Base-by-base conservation (phyloP, 2,888 invertebrate species). In the Andrena camellia region DNA sequence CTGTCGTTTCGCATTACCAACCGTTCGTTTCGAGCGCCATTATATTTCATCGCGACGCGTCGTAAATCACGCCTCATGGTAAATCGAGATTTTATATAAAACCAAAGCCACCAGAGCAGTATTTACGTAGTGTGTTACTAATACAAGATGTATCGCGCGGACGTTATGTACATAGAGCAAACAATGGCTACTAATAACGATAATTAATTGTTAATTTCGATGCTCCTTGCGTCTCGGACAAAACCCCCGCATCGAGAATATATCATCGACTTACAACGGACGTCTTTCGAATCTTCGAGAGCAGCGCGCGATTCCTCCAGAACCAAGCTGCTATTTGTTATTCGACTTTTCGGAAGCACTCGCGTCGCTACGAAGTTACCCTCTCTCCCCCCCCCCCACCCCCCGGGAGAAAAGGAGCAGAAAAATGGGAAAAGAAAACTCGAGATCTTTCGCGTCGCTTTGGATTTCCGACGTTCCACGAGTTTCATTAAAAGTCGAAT, bases 141-240 rank as follows among this genome's bases (percentile, higher is more conserved):
- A 13, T 20, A 31, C 68, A 62, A 7, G 33, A 80, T 10, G 20
- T 81, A 68, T 71, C 60, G 59, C 42, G 42, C 3, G 77, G 77
- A 60, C 35, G 26, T 73, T 78, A 64, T 84, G 78, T 81, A 88
- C 42, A 88, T 88, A 88, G 71, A 75, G 79, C 62, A 68, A 88
- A 90, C 81, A 86, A 89, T 86, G 90, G 90, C 90, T 90, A 88
- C 90, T 87, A 90, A 88, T 86, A 84, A 88, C 71, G 78, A 83
- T 87, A 88, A 86, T 81, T 74, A 77, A 84, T 81, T 78, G 80
- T 69, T 48, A 66, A 78, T 71, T 79, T 85, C 86, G 84, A 85
- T 83, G 71, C 86, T 88, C 80, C 86, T 85, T 88, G 86, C 50
- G 72, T 71, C 83, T 86, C 72, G 67, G 59, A 70, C 8, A 82